Evolutionary conservation across 2,888 invertebrate genomes (phyloP), one percentile per base, ranked within the genome.

Genomic region (Apotomis turbidana): DNA sequence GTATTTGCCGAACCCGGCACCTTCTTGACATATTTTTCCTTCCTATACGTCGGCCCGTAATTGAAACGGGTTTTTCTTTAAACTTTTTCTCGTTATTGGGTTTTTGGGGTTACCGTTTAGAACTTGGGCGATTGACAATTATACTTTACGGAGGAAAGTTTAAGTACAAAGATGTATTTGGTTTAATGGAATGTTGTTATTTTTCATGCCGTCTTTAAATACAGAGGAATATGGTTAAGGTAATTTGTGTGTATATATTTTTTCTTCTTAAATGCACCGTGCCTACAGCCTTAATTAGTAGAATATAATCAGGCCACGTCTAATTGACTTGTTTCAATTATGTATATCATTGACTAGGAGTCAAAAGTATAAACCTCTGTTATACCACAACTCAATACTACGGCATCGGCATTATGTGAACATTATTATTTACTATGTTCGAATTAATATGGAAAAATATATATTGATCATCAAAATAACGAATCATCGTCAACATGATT

Each of bases 1-100:
- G 72, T 68, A 72, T 72, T 72, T 72, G 72, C 62, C 68, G 72
- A 72, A 72, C 72, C 68, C 72, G 72, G 68, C 68, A 72, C 72
- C 72, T 72, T 46, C 68, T 68, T 59, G 72, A 72, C 72, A 72
- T 72, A 72, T 72, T 72, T 72, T 72, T 68, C 68, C 72, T 67
- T 71, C 72, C 72, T 72, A 68, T 72, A 68, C 62, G 68, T 68
- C 68, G 62, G 44, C n/a, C 9, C 62, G 72, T 72, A 72, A 72
- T 72, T 72, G 72, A 72, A 72, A 68, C 72, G 63, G 72, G 72
- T 68, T 68, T 72, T 68, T 63, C 58, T 68, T 68, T 68, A 72
- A 72, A 71, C 67, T 68, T 72, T 72, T 72, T 63, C 63, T 58
- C 68, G 62, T 68, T 68, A 68, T 72, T 72, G 58, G 71, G 62